phyloP scores from a whole-genome alignment of 2,113 vertebrate genomes.

The Bos indicus region DNA sequence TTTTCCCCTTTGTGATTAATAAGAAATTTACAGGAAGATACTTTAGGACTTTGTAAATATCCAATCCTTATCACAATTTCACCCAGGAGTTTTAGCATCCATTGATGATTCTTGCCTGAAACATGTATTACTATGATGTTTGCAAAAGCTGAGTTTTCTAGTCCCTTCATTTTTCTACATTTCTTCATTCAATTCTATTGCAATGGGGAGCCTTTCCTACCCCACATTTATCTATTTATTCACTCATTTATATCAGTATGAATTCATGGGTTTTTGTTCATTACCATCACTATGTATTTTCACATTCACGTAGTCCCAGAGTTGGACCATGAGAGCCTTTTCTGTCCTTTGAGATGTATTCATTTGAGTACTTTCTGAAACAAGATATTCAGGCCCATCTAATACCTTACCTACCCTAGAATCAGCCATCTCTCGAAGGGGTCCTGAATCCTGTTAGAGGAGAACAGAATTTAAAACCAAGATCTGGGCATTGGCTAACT shows the following conservation, averaged over 20 bases:
- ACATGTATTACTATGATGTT: background rate
- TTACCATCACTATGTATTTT: constrained; percentile 5
- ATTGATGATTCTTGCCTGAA: background rate
- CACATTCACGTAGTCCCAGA: background rate
- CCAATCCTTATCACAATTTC: background rate
- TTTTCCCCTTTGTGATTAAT: background rate
- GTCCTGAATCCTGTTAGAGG: background rate
- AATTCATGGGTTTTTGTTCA: background rate
- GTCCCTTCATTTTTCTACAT: background rate
- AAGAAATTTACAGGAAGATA: background rate
- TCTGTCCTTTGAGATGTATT: background rate
- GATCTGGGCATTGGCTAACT: background rate
- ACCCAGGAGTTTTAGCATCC: background rate
- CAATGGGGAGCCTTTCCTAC: background rate
- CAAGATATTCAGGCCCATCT: background rate
- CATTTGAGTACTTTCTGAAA: background rate
- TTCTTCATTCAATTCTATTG: background rate
- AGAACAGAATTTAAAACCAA: background rate
- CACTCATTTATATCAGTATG: background rate
- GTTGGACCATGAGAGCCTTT: background rate
- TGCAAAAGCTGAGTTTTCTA: background rate
- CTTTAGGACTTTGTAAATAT: background rate
- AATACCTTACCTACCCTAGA: background rate
- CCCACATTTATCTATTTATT: background rate
- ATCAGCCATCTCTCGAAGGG: background rate